These are phyloP conservation scores for Rhagologus leucostigma DNA, from an alignment of 2,113 vertebrate species.

Conservation along the genomic window DNA sequence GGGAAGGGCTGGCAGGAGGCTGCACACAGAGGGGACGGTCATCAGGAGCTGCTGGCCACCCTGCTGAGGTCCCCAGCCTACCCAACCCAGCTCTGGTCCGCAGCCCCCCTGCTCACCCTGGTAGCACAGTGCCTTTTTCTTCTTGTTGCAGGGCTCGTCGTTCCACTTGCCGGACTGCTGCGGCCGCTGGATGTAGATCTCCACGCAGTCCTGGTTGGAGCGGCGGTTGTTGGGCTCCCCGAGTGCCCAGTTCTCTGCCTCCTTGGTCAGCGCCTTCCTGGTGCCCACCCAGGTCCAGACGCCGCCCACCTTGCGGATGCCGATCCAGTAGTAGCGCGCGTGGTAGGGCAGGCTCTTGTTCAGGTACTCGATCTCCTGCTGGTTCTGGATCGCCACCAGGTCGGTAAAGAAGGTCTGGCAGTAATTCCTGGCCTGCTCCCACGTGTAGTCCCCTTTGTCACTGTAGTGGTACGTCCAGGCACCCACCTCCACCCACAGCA, in stretches of 20 bases:
- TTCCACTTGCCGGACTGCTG: constrained; percentile 83
- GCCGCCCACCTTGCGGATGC: constrained; percentile 80
- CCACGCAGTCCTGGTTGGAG: constrained; percentile 87
- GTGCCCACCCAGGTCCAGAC: constrained; percentile 94
- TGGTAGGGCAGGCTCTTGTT: constrained; percentile 70
- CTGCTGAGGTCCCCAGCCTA: not conserved
- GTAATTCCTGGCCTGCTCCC: constrained; percentile 75
- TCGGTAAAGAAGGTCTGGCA: constrained; percentile 81
- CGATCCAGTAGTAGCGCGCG: constrained; percentile 85
- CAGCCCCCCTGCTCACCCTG: constrained; percentile 57
- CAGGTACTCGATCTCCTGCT: constrained; percentile 82
- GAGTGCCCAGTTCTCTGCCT: constrained; percentile 86
- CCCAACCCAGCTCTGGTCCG: fast-evolving
- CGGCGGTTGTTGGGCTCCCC: constrained; percentile 84
- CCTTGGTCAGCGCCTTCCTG: constrained; percentile 72
- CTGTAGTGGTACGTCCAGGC: constrained; percentile 84
- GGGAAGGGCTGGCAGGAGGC: constrained; percentile 80
- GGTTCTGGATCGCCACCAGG: constrained; percentile 94
- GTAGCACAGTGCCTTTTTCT: constrained; percentile 86
- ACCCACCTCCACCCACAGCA: constrained; percentile 50
- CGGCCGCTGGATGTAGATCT: constrained; percentile 85
- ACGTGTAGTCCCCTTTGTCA: constrained; percentile 56
- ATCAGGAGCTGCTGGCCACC: not conserved
- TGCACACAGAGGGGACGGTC: not conserved
- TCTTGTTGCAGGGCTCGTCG: constrained; percentile 78